Base-by-base conservation (phyloP, 2,797 vertebrate species). In the Forpus xanthops region DNA sequence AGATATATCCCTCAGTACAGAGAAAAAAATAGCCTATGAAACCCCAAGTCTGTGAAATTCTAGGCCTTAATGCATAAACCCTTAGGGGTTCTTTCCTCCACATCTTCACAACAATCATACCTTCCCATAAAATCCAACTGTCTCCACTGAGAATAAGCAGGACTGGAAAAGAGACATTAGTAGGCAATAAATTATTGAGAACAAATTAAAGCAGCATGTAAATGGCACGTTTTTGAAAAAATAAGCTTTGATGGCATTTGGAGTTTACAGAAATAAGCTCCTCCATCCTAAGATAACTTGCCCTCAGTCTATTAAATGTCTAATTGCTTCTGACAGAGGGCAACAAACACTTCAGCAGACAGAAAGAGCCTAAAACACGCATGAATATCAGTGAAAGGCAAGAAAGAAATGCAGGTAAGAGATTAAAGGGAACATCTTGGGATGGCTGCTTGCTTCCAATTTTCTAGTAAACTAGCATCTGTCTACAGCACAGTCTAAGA, bases 181-280 rank as follows among this genome's bases (percentile, higher is more conserved):
- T 76, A 95, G 73, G 77, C 86, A 95, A 95, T 96, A 95, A 97
- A 97, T 97, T 96, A 96, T 60, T 92, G 92, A 98, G 93, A 89
- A 65, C 41, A 89, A 94, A 92, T 45, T 86, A 93, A 96, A 91
- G 5, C 77, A 75, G 55, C 37, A 23, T 79, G 81, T 83, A 94
- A 97, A 95, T 64, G 97, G 33, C 68, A 85, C 5, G 3, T 58
- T 49, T 77, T 94, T 93, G 90, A 70, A 84, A 89, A 94, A 96
- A 28, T 25, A 50, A 74, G 55, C 17, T 94, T 94, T 87, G 85
- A 91, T 95, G 87, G 45, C 33, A 95, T 94, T 90, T 87, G 35
- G 79, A 94, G 56, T 12, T 44, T 81, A 77, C 61, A 96, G 95
- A 96, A 96, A 89, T 73, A 35, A 93, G 35, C 37, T 93, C 91